Percentiles rank a stretch among this genome's conserved stretches.
phyloP scores from a whole-genome alignment of 1,140 invertebrate species.

The Neoseiulus cucumeris region DNA sequence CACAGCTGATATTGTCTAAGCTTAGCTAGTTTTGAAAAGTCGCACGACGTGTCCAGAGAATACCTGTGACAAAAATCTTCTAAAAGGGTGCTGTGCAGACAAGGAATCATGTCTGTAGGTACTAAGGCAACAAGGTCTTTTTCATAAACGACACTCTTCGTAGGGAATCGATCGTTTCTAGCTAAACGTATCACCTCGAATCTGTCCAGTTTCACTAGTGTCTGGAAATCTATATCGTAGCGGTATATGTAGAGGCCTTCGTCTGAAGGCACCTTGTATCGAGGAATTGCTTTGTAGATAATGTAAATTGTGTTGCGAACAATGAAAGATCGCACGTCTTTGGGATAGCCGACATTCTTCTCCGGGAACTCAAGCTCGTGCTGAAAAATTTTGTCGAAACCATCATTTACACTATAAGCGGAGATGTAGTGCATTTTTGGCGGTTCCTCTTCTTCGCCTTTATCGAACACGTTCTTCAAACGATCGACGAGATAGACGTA shows the following conservation, averaged over 20 bases:
- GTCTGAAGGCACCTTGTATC: background rate
- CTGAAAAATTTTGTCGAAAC: background rate
- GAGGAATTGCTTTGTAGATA: background rate
- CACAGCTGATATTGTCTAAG: background rate
- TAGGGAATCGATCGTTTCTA: background rate
- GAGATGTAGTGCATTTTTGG: constrained; percentile 7
- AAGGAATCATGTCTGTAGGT: background rate
- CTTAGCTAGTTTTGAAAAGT: background rate
- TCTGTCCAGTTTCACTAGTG: background rate
- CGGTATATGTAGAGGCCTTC: constrained; percentile 7
- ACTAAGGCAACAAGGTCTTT: background rate
- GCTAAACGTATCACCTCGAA: background rate
- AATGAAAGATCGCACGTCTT: background rate
- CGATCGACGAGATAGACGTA: constrained; percentile 1
- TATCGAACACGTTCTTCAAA: constrained; percentile 5
- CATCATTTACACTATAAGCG: background rate
- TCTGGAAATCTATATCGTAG: background rate
- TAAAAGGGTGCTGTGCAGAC: background rate
- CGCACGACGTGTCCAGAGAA: background rate
- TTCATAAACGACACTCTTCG: background rate
- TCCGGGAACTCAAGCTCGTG: background rate
- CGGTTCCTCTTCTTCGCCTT: background rate
- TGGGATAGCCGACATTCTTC: background rate
- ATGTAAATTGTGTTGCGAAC: background rate
- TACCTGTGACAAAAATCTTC: constrained; percentile 1